Evolutionary conservation across 2,113 vertebrate genomes (phyloP).

Genomic region (Oceanodroma tethys): DNA sequence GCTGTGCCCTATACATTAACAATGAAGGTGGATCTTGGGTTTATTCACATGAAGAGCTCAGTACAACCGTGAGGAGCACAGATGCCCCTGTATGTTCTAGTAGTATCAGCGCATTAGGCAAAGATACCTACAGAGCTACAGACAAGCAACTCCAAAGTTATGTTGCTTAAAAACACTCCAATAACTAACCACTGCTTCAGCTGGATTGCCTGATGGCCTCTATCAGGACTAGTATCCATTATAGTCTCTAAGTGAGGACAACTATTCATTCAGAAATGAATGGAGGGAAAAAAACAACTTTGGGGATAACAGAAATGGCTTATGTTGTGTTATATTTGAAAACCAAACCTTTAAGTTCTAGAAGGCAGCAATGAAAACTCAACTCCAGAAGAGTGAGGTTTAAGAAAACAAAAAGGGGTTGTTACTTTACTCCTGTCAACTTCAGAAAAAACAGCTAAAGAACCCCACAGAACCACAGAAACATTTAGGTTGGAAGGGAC

Average conservation of each 20-base stretch:
- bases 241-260: background rate
- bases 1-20: background rate
- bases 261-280: background rate
- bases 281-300: background rate
- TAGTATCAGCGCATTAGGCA: background rate
- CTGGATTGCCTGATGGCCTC: background rate
- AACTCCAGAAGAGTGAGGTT: background rate
- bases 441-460: background rate
- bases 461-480: background rate
- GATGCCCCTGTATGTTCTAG: background rate
- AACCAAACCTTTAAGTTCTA: background rate
- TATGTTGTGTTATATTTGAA: too few species aligned
- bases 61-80: background rate
- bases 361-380: background rate
- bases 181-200: background rate
- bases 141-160: background rate
- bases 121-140: background rate
- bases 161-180: background rate
- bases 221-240: background rate
- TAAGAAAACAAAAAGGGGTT: background rate
- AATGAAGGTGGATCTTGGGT: background rate
- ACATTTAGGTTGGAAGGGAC: background rate
- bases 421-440: background rate
- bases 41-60: background rate
- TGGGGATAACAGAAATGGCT: background rate